A percentile compares a stretch with the other conserved stretches of the same genome.
phyloP scores from a whole-genome alignment of 2,113 vertebrate species.

The Pituophis catenifer region DNA sequence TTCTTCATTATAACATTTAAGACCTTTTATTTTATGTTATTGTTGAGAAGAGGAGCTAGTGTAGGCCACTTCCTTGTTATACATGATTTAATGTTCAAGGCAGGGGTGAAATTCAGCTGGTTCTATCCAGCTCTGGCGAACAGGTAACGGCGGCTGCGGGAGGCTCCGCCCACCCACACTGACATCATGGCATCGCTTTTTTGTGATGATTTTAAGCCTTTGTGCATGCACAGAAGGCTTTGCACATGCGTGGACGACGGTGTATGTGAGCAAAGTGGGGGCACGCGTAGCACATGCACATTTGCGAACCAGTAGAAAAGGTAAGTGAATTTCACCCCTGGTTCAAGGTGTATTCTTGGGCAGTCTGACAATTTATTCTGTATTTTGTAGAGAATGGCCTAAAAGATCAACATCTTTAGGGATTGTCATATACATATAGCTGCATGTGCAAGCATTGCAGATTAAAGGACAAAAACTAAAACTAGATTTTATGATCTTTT shows the following conservation, averaged over 20 bases:
- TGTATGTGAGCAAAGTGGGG: too few species aligned
- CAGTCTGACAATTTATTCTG: not conserved
- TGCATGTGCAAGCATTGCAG: not conserved
- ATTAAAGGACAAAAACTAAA: not conserved
- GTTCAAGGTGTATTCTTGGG: not conserved
- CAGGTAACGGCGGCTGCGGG: too few species aligned
- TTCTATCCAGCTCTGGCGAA: too few species aligned
- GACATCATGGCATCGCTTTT: too few species aligned
- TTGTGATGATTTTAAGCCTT: too few species aligned
- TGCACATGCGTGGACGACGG: too few species aligned
- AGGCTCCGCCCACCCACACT: too few species aligned
- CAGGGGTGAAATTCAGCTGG: too few species aligned
- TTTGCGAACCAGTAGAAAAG: too few species aligned
- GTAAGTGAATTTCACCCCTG: too few species aligned
- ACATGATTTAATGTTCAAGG: not conserved
- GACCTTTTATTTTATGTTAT: not conserved
- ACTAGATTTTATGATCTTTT: not conserved
- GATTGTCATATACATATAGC: not conserved
- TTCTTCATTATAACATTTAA: not conserved
- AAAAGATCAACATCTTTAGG: not conserved
- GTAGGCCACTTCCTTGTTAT: not conserved
- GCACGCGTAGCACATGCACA: too few species aligned
- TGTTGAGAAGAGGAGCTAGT: not conserved
- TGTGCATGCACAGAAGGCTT: too few species aligned
- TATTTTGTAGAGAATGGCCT: not conserved